A percentile compares a stretch with the other conserved stretches of the same genome.
phyloP scores from a whole-genome alignment of 2,113 vertebrate genomes.

The Centropristis striata region DNA sequence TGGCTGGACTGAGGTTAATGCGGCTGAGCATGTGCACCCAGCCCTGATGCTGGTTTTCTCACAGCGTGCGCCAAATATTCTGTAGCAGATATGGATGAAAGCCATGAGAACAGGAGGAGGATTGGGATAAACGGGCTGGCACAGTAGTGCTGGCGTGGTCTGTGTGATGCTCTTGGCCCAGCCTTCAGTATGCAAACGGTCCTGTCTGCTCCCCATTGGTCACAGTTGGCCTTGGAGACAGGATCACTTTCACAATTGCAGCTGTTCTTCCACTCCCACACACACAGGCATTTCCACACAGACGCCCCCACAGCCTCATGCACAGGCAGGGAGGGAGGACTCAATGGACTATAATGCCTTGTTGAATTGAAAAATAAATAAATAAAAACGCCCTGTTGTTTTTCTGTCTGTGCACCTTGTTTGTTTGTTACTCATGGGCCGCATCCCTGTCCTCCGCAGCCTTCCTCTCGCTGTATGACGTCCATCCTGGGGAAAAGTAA shows the following conservation, averaged over 20 bases:
- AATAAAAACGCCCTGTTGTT: neutral
- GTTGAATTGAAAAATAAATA: neutral
- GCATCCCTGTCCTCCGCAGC: constrained; percentile 79
- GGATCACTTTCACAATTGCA: constrained; percentile 80
- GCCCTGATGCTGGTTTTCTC: constrained; percentile 41
- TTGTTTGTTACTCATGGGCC: constrained; percentile 17
- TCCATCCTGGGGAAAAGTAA: constrained; percentile 98
- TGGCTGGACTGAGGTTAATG: constrained; percentile 54
- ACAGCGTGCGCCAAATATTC: constrained; percentile 33
- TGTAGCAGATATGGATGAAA: constrained; percentile 43
- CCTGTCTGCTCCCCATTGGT: constrained; percentile 60
- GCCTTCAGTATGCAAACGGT: constrained; percentile 45
- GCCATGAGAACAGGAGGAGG: constrained; percentile 54
- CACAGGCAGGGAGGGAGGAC: constrained; percentile 19
- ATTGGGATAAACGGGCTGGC: constrained; percentile 41
- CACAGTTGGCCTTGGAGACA: constrained; percentile 73
- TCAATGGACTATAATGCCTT: constrained; percentile 3
- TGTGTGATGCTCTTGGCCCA: constrained; percentile 48
- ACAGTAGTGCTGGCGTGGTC: constrained; percentile 25
- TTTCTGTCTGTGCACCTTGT: constrained; percentile 10
- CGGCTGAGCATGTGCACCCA: constrained; percentile 39
- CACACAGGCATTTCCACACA: constrained; percentile 66
- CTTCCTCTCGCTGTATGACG: constrained; percentile 90
- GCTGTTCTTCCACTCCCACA: constrained; percentile 77
- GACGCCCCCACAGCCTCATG: constrained; percentile 37